Conservation (phyloP, 2,797 vertebrate genomes). For the Hirundo rustica region DNA sequence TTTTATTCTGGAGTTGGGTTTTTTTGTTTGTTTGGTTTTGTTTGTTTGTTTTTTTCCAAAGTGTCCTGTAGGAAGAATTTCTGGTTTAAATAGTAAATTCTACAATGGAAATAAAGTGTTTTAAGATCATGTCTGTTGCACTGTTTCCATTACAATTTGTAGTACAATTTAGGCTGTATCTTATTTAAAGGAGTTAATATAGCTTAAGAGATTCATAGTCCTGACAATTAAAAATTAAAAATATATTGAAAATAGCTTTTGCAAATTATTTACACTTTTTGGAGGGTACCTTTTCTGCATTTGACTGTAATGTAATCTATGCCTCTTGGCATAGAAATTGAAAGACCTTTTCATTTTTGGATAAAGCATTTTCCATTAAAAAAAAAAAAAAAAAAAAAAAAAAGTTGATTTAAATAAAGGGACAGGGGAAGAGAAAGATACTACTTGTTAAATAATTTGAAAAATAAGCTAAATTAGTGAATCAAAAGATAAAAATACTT, state of each 20-base stretch:
- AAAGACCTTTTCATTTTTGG: background rate
- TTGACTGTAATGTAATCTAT: background rate
- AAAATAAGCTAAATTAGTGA: background rate
- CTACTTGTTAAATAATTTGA: background rate
- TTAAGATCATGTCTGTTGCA: background rate
- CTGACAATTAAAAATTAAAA: background rate
- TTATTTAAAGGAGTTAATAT: background rate
- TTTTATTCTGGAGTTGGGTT: background rate
- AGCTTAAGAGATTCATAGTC: background rate
- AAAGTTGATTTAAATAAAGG: background rate
- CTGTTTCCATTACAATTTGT: background rate
- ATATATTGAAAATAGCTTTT: background rate
- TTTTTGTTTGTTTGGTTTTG: too few species aligned
- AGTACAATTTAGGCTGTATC: background rate
- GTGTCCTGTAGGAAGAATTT: background rate
- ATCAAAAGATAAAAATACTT: background rate
- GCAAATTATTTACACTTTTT: background rate
- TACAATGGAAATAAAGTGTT: background rate
- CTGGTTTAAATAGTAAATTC: background rate
- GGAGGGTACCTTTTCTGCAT: background rate
- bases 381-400: background rate
- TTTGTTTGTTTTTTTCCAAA: background rate
- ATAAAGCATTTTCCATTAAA: background rate
- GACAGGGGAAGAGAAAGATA: fast-evolving
- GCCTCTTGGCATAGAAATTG: background rate